A percentile compares a stretch with the other conserved stretches of the same genome.
Conservation (phyloP, 2,113 vertebrate species). For the Corythornis madagascariensis region DNA sequence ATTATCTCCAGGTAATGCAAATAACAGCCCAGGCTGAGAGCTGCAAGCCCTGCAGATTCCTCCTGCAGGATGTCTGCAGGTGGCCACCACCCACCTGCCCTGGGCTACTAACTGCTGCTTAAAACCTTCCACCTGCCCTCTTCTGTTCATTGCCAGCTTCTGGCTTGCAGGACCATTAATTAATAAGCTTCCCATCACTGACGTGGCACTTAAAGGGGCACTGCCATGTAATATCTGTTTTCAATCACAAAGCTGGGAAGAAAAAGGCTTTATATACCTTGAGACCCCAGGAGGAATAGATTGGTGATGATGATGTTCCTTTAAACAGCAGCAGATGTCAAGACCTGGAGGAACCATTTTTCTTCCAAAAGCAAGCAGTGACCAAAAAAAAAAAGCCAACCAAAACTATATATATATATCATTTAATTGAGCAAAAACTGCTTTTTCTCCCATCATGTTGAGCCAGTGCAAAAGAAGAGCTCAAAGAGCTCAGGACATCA, state of each 20-base stretch:
- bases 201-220: neutral
- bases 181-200: neutral
- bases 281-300: neutral
- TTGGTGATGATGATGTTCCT: conserved; percentile 7
- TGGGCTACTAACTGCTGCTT: neutral
- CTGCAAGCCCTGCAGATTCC: neutral
- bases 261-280: neutral
- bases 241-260: neutral
- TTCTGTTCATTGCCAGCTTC: neutral
- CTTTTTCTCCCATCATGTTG: neutral
- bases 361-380: neutral
- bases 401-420: neutral
- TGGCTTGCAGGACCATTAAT: neutral
- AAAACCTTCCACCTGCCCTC: neutral
- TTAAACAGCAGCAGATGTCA: conserved; percentile 47
- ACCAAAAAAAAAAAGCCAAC: neutral
- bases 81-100: neutral
- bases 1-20: neutral
- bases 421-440: neutral
- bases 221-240: neutral
- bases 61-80: neutral
- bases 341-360: neutral
- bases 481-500: neutral
- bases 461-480: neutral
- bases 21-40: neutral